Conservation (phyloP, 2,888 invertebrate species). For the Corythucha ciliata region DNA sequence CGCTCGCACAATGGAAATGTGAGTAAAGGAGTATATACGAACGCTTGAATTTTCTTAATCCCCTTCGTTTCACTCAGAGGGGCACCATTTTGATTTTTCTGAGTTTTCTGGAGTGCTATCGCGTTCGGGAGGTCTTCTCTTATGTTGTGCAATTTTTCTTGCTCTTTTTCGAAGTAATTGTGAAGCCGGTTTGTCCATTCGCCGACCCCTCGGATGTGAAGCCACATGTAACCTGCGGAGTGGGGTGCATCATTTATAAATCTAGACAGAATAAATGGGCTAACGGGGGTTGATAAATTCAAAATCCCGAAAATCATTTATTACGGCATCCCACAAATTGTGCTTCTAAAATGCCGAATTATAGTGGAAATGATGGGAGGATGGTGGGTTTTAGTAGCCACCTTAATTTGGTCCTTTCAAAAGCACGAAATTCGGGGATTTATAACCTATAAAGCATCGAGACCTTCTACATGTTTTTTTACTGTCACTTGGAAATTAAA, state of each 20-base stretch:
- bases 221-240: slow-evolving; percentile 81
- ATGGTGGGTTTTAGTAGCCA: too few relatives aligned
- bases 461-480: too few relatives aligned
- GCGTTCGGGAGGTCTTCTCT: slow-evolving; percentile 43
- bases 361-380: too few relatives aligned
- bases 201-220: slow-evolving; percentile 87
- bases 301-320: too few relatives aligned
- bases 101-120: slow-evolving; percentile 7
- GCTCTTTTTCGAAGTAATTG: slow-evolving; percentile 74
- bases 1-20: background rate
- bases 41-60: slow-evolving; percentile 37
- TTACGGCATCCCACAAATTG: too few relatives aligned
- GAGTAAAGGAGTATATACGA: slow-evolving; percentile 28
- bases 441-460: too few relatives aligned
- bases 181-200: slow-evolving; percentile 88
- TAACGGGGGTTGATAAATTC: background rate
- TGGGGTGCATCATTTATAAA: too few relatives aligned
- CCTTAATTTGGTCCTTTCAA: too few relatives aligned
- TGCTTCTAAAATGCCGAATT: too few relatives aligned
- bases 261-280: too few relatives aligned
- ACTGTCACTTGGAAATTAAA: too few relatives aligned
- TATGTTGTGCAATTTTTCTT: slow-evolving; percentile 60
- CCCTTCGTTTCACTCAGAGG: slow-evolving; percentile 28
- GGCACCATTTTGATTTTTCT: slow-evolving; percentile 30
- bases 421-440: too few relatives aligned